These are phyloP conservation scores for Raphicerus campestris DNA, from an alignment of 2,113 vertebrate species.

Conservation along the genomic window DNA sequence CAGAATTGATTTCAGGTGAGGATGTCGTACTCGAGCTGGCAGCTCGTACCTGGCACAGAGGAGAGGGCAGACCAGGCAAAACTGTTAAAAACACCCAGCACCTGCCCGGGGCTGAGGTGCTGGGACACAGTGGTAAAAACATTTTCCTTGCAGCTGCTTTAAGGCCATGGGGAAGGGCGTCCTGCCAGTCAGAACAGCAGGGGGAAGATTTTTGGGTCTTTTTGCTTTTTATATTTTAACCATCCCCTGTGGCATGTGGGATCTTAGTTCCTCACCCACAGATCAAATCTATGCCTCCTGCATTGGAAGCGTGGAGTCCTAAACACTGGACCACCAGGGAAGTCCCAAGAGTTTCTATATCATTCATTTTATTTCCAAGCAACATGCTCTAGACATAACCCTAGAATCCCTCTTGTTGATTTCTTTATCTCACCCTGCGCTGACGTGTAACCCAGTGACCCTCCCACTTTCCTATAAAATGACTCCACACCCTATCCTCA, in stretches of 20 bases:
- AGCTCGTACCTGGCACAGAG: not conserved
- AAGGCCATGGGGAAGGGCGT: not conserved
- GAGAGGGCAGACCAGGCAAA: not conserved
- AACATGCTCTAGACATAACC: not conserved
- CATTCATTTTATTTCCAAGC: not conserved
- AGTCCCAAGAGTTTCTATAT: not conserved
- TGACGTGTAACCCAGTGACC: not conserved
- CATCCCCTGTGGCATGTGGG: not conserved
- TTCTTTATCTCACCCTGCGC: not conserved
- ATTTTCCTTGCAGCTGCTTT: not conserved
- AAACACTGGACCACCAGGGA: not conserved
- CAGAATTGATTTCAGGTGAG: conserved; percentile 36
- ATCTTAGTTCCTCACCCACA: not conserved
- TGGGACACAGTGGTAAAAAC: not conserved
- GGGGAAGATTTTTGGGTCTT: not conserved
- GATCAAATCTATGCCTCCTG: not conserved
- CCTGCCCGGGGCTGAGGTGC: not conserved
- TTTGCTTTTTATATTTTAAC: not conserved
- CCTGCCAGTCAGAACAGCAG: not conserved
- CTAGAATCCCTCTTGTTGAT: not conserved
- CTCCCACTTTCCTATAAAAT: not conserved
- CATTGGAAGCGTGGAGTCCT: not conserved
- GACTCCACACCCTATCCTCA: not conserved
- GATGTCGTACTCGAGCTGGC: not conserved
- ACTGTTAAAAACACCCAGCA: not conserved